These are phyloP conservation scores for Chanos chanos DNA, from an alignment of 2,797 vertebrate genomes.

Conservation along the genomic window DNA sequence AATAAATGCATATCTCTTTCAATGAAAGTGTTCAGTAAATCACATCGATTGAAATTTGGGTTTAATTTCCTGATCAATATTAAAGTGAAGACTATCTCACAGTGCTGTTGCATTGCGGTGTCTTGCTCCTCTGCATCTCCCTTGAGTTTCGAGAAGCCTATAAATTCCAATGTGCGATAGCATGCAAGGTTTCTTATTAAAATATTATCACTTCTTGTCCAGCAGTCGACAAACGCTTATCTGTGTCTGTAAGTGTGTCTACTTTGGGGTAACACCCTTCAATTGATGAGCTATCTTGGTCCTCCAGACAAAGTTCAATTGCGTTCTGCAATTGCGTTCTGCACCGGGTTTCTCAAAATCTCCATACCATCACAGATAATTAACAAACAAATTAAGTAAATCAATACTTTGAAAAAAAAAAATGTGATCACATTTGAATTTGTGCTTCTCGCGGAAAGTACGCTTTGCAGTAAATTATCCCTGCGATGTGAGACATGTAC, in stretches of 20 bases:
- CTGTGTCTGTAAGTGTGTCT: constrained; percentile 63
- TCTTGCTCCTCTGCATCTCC: not conserved
- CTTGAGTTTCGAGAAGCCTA: not conserved
- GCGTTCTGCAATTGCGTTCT: constrained; percentile 44
- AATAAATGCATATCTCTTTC: too few relatives aligned
- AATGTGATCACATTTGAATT: too few relatives aligned
- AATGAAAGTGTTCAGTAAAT: too few relatives aligned
- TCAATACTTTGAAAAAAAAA: too few relatives aligned
- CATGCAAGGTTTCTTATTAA: constrained; percentile 30
- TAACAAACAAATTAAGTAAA: too few relatives aligned
- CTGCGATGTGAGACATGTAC: too few relatives aligned
- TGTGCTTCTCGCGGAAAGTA: too few relatives aligned
- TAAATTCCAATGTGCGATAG: constrained; percentile 26
- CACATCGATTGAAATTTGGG: too few relatives aligned
- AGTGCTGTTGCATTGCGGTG: not conserved
- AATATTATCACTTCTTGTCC: constrained; percentile 59
- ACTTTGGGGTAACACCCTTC: constrained; percentile 70
- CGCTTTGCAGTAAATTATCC: too few relatives aligned
- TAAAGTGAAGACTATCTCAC: too few relatives aligned
- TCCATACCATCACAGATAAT: constrained; percentile 23
- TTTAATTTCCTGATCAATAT: too few relatives aligned
- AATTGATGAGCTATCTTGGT: constrained; percentile 66
- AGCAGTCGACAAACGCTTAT: constrained; percentile 71
- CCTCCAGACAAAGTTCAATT: constrained; percentile 63
- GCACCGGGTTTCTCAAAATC: constrained; percentile 49